Evolutionary conservation across 2,888 invertebrate genomes (phyloP), one percentile per base, ranked within the genome.

Genomic region (Carpatolechia fugitivella): DNA sequence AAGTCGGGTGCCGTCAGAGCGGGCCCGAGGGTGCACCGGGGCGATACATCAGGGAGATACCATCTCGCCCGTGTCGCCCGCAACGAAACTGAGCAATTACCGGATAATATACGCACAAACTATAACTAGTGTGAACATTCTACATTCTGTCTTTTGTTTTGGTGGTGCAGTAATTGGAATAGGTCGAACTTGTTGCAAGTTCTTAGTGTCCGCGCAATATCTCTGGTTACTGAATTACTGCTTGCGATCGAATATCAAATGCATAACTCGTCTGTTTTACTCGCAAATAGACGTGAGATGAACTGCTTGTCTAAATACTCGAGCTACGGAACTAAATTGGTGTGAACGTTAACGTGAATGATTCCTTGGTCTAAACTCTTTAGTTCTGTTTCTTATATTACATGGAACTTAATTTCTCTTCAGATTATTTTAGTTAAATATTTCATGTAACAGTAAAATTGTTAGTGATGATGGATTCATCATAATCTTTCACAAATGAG

Each of bases 1-100:
- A 50, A 41, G 78, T 81, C 78, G 79, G 76, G 76, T 29, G 72
- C 67, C 68, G 64, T 68, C 11, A 29, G 44, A 24, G 76, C 76
- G 20, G 72, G 67, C 68, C 65, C 68, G 13, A 29, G 29, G 44
- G 44, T 44, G 13, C 13, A 18, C 20, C 20, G 68, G 62, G 70
- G 65, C 80, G 74, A 84, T 85, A 77, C 74, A 83, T 86, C 83
- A 82, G 67, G 54, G 33, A 65, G 85, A 86, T 85, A 83, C 70
- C 60, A 85, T 86, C 85, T 69, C 61, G 57, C 62, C 61, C 59
- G 62, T 74, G 79, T 80, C 80, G 78, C 74, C 79, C 65, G 78
- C 76, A 82, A 80, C 80, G 79, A 78, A 79, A 77, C 73, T 71
- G 68, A 64, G 72, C 76, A 80, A 80, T 80, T 78, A 81, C 69